These are phyloP conservation scores for Synodontis membranacea DNA, from an alignment of 2,113 vertebrate genomes.

Conservation along the genomic window DNA sequence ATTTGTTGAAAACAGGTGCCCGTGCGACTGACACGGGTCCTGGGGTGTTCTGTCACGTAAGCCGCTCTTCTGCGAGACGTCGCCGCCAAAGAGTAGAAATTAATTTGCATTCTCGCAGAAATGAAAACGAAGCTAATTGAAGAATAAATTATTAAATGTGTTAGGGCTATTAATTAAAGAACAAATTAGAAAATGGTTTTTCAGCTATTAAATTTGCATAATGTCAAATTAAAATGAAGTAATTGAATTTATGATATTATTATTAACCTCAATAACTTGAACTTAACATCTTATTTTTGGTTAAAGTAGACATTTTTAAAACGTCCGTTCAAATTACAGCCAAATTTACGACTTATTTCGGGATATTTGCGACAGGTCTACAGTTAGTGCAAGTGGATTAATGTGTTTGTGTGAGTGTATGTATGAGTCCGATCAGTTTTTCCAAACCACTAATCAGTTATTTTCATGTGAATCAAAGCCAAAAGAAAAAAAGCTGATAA, in stretches of 20 bases:
- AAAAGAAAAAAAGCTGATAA: neutral
- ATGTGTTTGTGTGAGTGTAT: neutral
- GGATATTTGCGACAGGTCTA: neutral
- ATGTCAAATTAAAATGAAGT: neutral
- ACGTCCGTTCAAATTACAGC: neutral
- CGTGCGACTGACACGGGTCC: neutral
- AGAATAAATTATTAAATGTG: neutral
- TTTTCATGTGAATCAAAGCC: neutral
- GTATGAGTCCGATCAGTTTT: neutral
- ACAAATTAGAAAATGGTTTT: neutral
- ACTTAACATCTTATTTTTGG: neutral
- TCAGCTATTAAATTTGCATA: too few species aligned
- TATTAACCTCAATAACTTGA: neutral
- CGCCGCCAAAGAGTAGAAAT: neutral
- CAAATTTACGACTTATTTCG: too few species aligned
- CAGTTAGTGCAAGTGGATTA: neutral
- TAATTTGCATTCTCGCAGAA: neutral
- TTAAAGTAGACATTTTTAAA: neutral
- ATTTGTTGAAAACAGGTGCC: constrained; percentile 8
- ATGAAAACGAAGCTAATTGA: neutral
- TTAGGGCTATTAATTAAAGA: too few species aligned
- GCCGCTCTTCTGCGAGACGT: neutral
- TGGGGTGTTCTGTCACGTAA: neutral
- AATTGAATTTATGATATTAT: neutral
- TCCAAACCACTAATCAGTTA: neutral